Conservation (phyloP, 2,113 vertebrate genomes). For the Oreochromis aureus region DNA sequence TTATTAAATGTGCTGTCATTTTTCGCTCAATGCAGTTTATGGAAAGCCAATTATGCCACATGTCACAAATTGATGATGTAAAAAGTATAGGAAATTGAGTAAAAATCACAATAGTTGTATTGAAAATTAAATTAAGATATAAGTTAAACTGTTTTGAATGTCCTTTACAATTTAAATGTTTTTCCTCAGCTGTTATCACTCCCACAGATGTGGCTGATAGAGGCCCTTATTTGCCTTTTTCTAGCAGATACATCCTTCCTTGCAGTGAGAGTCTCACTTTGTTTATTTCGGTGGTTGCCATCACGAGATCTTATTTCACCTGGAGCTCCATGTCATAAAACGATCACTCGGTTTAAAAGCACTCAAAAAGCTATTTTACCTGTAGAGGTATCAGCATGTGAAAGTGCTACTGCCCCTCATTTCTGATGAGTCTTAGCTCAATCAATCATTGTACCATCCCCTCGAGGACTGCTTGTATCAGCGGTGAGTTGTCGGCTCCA, state of each 20-base stretch:
- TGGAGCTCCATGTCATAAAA: neutral
- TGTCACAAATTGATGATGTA: neutral
- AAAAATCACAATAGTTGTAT: neutral
- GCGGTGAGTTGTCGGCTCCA: neutral
- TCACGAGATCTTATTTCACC: neutral
- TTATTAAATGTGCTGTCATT: neutral
- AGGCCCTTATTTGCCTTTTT: neutral
- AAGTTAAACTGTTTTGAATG: neutral
- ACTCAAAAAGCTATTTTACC: neutral
- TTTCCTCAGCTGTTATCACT: neutral
- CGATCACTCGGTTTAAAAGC: neutral
- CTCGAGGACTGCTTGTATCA: neutral
- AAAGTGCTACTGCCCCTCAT: neutral
- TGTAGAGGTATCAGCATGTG: neutral
- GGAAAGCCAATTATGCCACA: neutral
- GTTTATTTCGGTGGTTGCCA: neutral
- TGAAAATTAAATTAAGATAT: neutral
- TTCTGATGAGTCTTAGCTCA: neutral
- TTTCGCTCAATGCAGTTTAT: neutral
- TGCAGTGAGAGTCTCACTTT: neutral
- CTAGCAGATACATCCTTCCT: neutral
- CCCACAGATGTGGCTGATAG: neutral
- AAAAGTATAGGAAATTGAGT: neutral
- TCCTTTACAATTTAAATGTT: neutral
- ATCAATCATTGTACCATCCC: neutral